phyloP scores from a whole-genome alignment of 2,797 vertebrate genomes.

The Spheniscus humboldti region DNA sequence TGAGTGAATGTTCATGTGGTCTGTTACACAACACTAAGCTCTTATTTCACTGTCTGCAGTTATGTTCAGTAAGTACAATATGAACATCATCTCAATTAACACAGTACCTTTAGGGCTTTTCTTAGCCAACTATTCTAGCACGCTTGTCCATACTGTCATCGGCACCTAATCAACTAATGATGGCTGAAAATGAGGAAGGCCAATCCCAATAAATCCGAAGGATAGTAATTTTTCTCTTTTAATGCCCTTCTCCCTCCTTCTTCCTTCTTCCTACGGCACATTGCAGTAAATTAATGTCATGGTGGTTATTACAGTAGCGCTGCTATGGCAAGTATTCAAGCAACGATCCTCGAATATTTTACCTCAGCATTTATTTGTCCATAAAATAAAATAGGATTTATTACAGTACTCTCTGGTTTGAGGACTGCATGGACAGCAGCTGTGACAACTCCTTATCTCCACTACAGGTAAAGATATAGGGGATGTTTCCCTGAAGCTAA shows the following conservation, averaged over 20 bases:
- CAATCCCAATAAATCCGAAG: conserved; percentile 82
- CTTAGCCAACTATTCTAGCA: conserved; percentile 69
- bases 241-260: conserved; percentile 78
- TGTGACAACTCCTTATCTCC: conserved; percentile 70
- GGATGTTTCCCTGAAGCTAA: neutral
- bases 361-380: conserved; percentile 87
- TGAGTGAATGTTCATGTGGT: conserved; percentile 55
- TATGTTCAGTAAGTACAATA: conserved; percentile 69
- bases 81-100: conserved; percentile 78
- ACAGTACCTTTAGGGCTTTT: conserved; percentile 74
- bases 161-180: conserved; percentile 87
- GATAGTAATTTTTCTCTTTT: conserved; percentile 84
- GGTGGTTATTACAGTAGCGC: conserved; percentile 76
- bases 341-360: conserved; percentile 80
- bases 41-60: conserved; percentile 63
- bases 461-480: conserved; percentile 64
- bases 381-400: conserved; percentile 86
- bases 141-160: conserved; percentile 77
- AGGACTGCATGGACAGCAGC: conserved; percentile 76
- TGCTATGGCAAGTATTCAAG: conserved; percentile 79
- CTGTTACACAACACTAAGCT: conserved; percentile 41
- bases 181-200: conserved; percentile 84
- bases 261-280: conserved; percentile 77
- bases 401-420: conserved; percentile 75
- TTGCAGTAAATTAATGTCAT: conserved; percentile 83